These are phyloP conservation scores for Drosophila burlai DNA, from an alignment of 1,140 invertebrate species.

Conservation along the genomic window DNA sequence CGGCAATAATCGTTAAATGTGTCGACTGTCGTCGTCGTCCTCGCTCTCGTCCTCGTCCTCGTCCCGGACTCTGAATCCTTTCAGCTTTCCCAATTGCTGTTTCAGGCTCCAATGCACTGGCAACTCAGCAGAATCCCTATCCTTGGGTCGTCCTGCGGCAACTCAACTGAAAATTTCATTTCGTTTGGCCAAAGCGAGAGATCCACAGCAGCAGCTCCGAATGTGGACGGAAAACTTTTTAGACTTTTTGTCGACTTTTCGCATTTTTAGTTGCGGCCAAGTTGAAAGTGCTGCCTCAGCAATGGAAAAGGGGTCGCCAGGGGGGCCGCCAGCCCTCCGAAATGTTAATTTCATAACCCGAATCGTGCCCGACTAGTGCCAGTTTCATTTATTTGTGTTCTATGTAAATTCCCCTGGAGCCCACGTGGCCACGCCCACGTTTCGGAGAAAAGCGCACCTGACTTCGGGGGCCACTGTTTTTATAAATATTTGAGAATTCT, in stretches of 20 bases:
- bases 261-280: slow-evolving; percentile 79
- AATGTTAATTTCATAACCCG: slow-evolving; percentile 84
- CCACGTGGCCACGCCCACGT: slow-evolving; percentile 35
- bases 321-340: slow-evolving; percentile 24
- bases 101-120: slow-evolving; percentile 60
- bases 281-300: slow-evolving; percentile 79
- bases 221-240: slow-evolving; percentile 74
- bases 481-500: slow-evolving; percentile 85
- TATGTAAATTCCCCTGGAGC: slow-evolving; percentile 74
- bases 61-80: slow-evolving; percentile 13
- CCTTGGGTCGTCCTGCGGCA: slow-evolving; percentile 54
- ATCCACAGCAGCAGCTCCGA: slow-evolving; percentile 33
- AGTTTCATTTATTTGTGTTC: slow-evolving; percentile 81
- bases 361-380: slow-evolving; percentile 77
- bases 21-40: slow-evolving; percentile 67
- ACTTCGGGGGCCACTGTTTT: slow-evolving; percentile 48
- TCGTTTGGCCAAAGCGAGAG: slow-evolving; percentile 57
- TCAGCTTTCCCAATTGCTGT: slow-evolving; percentile 51
- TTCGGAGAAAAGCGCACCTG: slow-evolving; percentile 18
- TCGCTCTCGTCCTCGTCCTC: slow-evolving; percentile 11
- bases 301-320: slow-evolving; percentile 13
- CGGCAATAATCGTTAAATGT: slow-evolving; percentile 83
- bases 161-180: slow-evolving; percentile 84
- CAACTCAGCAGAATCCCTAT: slow-evolving; percentile 66
- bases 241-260: slow-evolving; percentile 84